Evolutionary conservation across 2,888 invertebrate species (phyloP).

Genomic region (Diarsia dahlii): DNA sequence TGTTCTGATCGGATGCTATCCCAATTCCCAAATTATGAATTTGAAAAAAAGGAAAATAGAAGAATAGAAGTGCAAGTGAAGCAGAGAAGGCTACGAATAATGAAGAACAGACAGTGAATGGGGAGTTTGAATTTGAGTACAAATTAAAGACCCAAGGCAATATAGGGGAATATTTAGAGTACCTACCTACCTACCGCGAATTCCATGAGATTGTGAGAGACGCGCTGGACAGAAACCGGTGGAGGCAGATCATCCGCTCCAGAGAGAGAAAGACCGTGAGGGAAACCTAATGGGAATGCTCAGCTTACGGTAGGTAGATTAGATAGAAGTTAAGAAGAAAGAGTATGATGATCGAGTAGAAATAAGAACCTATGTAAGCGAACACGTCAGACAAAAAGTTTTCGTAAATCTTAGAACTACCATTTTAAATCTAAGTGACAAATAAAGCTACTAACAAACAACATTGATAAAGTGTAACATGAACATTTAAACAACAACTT

Average conservation of each 20-base stretch:
- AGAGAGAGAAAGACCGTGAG: too few relatives aligned
- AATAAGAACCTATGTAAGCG: not conserved
- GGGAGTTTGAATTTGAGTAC: not conserved
- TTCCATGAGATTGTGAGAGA: too few relatives aligned
- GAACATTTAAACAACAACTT: slow-evolving; percentile 17
- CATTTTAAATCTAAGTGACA: not conserved
- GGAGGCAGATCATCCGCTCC: too few relatives aligned
- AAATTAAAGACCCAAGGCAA: not conserved
- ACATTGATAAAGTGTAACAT: slow-evolving; percentile 21
- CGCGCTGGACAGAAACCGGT: too few relatives aligned
- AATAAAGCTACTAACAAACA: not conserved
- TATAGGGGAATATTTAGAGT: too few relatives aligned
- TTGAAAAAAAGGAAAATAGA: not conserved
- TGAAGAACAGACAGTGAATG: not conserved
- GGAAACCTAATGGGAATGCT: not conserved
- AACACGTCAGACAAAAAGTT: not conserved
- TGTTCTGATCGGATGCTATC: not conserved
- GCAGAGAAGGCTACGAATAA: not conserved
- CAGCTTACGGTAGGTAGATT: not conserved
- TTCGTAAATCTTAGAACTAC: not conserved
- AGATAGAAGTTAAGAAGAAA: not conserved
- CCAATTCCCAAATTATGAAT: not conserved
- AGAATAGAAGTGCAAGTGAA: not conserved
- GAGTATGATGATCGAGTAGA: not conserved
- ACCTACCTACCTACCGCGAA: too few relatives aligned